Conservation (phyloP, 2,888 invertebrate species). For the Patella ulyssiponensis region DNA sequence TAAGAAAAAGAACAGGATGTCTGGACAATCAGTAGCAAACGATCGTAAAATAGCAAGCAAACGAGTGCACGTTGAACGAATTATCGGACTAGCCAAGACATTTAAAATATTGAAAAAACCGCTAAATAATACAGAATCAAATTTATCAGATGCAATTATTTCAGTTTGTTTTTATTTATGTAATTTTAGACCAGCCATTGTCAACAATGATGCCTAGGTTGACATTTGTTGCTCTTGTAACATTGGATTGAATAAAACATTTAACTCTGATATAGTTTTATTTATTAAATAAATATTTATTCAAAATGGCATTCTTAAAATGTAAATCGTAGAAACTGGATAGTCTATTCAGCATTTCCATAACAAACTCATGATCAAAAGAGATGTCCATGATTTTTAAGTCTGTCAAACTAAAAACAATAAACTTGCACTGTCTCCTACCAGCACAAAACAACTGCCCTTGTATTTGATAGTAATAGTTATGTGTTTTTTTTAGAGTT, state of each 20-base stretch:
- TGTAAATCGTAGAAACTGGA: background rate
- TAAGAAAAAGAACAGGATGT: slow-evolving; percentile 39
- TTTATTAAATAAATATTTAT: slow-evolving; percentile 8
- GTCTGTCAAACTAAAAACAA: background rate
- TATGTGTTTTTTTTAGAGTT: background rate
- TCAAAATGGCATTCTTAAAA: background rate
- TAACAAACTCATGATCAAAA: background rate
- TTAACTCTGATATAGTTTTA: no score
- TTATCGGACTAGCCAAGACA: slow-evolving; percentile 37
- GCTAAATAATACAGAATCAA: background rate
- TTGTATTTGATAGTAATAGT: background rate
- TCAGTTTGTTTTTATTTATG: slow-evolving; percentile 16
- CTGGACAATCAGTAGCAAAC: slow-evolving; percentile 20
- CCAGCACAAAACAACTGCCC: background rate
- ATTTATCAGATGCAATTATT: slow-evolving; percentile 9
- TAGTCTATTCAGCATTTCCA: background rate
- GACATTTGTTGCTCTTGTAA: no score
- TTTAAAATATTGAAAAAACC: slow-evolving; percentile 24
- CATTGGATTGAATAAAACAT: no score
- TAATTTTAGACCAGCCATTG: slow-evolving; percentile 11
- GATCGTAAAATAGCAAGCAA: slow-evolving; percentile 42
- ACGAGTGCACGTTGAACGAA: slow-evolving; percentile 44
- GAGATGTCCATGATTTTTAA: background rate
- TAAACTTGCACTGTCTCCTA: background rate
- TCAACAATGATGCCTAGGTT: background rate